These are phyloP conservation scores for Drosophila ficusphila DNA, from an alignment of 1,140 invertebrate genomes.

Conservation along the genomic window DNA sequence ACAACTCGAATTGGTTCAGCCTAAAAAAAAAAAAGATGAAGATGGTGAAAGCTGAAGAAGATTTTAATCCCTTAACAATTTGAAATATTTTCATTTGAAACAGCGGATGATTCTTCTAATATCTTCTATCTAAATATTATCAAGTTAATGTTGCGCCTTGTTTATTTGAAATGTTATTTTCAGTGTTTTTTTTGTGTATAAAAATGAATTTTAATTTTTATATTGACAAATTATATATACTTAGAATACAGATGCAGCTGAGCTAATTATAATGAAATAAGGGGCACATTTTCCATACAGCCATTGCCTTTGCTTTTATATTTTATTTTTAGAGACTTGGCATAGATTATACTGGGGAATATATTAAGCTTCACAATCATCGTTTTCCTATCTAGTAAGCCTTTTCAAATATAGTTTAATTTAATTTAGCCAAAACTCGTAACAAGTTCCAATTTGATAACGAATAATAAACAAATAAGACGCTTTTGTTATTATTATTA, in stretches of 20 bases:
- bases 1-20: slow-evolving; percentile 94
- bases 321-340: slow-evolving; percentile 21
- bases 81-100: no score
- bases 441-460: not conserved
- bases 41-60: no score
- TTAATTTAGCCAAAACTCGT: not conserved
- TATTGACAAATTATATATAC: no score
- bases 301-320: slow-evolving; percentile 3
- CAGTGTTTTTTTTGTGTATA: no score
- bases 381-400: not conserved
- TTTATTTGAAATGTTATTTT: no score
- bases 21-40: slow-evolving; percentile 33
- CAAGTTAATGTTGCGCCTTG: no score
- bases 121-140: no score
- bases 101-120: no score
- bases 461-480: not conserved
- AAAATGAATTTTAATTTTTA: no score
- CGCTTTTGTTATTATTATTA: not conserved
- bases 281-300: slow-evolving; percentile 1
- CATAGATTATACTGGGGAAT: not conserved
- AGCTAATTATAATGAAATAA: slow-evolving; percentile 19
- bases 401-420: not conserved
- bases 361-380: not conserved
- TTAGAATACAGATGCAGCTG: slow-evolving; percentile 15
- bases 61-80: no score